Evolutionary conservation across 2,113 vertebrate genomes (phyloP).

Genomic region (Pongo pygmaeus): DNA sequence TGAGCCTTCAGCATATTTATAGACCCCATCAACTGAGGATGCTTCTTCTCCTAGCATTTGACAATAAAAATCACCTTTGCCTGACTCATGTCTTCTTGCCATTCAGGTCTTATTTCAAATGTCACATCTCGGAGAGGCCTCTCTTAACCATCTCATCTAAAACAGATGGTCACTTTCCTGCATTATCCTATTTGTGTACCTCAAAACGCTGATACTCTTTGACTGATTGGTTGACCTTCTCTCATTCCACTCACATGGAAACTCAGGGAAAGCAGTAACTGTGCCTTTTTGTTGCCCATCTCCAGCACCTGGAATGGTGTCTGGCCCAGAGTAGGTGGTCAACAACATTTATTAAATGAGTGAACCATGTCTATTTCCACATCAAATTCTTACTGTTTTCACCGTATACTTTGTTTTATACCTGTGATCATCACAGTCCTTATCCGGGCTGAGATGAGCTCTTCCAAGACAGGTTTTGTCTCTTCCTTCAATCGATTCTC

Average conservation of each 20-base stretch:
- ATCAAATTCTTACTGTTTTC: neutral
- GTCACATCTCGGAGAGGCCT: neutral
- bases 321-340: neutral
- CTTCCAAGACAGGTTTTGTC: slow-evolving; percentile 84
- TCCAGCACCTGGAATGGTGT: neutral
- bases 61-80: slow-evolving; percentile 6
- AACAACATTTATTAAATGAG: neutral
- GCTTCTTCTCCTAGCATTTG: neutral
- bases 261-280: neutral
- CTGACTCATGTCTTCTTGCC: neutral
- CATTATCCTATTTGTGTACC: neutral
- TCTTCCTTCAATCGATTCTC: slow-evolving; percentile 86
- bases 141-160: neutral
- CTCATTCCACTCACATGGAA: neutral
- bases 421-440: slow-evolving; percentile 89
- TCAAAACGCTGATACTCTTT: neutral
- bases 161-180: neutral
- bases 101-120: neutral
- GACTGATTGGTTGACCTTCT: neutral
- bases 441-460: slow-evolving; percentile 84
- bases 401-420: slow-evolving; percentile 34
- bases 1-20: neutral
- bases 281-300: neutral
- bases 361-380: neutral
- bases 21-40: neutral